phyloP scores from a whole-genome alignment of 2,888 invertebrate species.

The Brachylomia viminalis region DNA sequence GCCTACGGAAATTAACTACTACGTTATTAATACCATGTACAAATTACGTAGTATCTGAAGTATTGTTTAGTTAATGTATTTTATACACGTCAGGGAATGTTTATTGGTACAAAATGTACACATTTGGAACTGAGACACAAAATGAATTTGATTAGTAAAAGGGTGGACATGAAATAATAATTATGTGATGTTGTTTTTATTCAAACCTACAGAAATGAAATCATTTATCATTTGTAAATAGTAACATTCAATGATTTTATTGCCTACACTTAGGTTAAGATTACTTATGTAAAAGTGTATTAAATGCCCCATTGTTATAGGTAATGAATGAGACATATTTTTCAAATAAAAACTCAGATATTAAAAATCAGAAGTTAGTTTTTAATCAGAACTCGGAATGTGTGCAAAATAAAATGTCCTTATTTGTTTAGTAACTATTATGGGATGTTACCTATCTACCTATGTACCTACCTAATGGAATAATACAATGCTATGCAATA shows the following conservation, averaged over 20 bases:
- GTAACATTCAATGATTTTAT: neutral
- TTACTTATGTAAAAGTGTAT: slow-evolving; percentile 11
- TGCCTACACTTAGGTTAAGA: neutral
- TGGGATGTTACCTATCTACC: neutral
- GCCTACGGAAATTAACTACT: slow-evolving; percentile 22
- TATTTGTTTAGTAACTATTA: neutral
- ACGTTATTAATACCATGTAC: slow-evolving; percentile 8
- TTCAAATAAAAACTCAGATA: too few species aligned
- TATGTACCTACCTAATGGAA: neutral
- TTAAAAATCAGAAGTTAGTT: too few species aligned
- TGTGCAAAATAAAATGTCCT: too few species aligned
- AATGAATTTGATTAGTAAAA: neutral
- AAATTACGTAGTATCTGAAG: neutral
- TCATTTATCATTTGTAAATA: too few species aligned
- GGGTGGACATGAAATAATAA: slow-evolving; percentile 12
- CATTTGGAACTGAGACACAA: neutral
- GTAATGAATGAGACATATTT: neutral
- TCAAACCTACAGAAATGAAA: too few species aligned
- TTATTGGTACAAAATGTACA: slow-evolving; percentile 5
- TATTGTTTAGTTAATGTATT: slow-evolving; percentile 6
- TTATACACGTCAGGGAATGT: slow-evolving; percentile 9
- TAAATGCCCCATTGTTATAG: neutral
- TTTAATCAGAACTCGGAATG: too few species aligned
- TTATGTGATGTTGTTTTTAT: slow-evolving; percentile 11
- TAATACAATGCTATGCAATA: slow-evolving; percentile 11